Evolutionary conservation across 2,888 invertebrate species (phyloP).

Genomic region (Cetonia aurata): DNA sequence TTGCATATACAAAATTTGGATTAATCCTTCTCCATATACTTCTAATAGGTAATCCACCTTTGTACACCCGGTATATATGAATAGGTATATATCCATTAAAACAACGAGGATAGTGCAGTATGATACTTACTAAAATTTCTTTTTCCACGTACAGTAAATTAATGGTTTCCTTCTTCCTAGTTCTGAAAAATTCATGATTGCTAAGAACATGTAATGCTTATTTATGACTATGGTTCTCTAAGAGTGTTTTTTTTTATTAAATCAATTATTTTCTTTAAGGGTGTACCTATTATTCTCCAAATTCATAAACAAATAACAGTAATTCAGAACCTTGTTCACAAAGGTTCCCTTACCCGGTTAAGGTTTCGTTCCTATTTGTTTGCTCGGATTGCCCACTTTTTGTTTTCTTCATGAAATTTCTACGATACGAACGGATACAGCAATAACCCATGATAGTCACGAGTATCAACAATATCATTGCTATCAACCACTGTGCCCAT

Average conservation of each 20-base stretch:
- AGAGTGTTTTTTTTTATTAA: no score
- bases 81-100: background rate
- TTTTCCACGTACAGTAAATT: constrained; percentile 47
- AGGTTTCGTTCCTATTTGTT: background rate
- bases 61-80: no score
- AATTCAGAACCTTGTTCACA: no score
- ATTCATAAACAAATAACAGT: no score
- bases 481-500: constrained; percentile 15
- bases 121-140: constrained; percentile 48
- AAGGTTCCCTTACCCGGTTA: background rate
- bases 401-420: background rate
- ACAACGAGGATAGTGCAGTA: no score
- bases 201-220: background rate
- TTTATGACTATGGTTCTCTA: background rate
- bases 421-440: background rate
- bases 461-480: background rate
- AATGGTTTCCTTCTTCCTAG: constrained; percentile 36
- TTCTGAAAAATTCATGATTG: constrained; percentile 28
- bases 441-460: background rate
- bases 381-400: background rate
- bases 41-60: no score
- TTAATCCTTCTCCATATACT: no score
- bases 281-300: no score
- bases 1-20: no score
- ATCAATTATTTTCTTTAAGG: no score